These are phyloP conservation scores for Dendropsophus ebraccatus DNA, from an alignment of 2,113 vertebrate species.

Conservation along the genomic window DNA sequence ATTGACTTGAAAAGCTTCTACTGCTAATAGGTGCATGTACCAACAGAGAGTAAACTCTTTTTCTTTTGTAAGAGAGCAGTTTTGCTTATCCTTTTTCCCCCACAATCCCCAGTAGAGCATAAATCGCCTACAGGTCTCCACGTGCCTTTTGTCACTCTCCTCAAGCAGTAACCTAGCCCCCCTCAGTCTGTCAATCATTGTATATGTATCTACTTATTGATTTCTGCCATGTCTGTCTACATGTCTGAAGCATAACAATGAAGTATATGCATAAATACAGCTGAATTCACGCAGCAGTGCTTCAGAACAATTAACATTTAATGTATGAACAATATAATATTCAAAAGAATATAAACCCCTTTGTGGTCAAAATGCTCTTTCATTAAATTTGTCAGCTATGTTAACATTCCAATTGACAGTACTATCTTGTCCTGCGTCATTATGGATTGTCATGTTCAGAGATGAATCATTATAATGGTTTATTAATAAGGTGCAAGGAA, in stretches of 20 bases:
- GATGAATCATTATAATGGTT: constrained; percentile 16
- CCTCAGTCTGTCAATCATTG: too few species aligned
- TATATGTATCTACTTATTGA: neutral
- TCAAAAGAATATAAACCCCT: neutral
- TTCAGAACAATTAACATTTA: constrained; percentile 13
- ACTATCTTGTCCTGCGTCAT: constrained; percentile 14
- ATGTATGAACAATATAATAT: neutral
- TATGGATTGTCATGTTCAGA: constrained; percentile 9
- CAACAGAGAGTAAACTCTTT: too few species aligned
- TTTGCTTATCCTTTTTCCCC: too few species aligned
- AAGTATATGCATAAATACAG: neutral
- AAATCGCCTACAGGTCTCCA: too few species aligned
- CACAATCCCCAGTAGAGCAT: too few species aligned
- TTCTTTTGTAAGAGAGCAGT: too few species aligned
- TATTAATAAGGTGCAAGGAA: constrained; percentile 38
- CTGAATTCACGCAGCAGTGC: too few species aligned
- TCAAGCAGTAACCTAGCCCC: too few species aligned
- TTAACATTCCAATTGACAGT: constrained; percentile 31
- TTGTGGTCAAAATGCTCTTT: constrained; percentile 14
- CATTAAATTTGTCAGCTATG: neutral
- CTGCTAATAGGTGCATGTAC: too few species aligned
- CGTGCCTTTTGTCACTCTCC: too few species aligned
- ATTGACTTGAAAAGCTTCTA: too few species aligned
- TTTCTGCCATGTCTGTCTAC: neutral
- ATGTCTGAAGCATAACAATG: neutral